Evolutionary conservation across 2,888 invertebrate genomes (phyloP).

Genomic region (Agrilus cyanescens): DNA sequence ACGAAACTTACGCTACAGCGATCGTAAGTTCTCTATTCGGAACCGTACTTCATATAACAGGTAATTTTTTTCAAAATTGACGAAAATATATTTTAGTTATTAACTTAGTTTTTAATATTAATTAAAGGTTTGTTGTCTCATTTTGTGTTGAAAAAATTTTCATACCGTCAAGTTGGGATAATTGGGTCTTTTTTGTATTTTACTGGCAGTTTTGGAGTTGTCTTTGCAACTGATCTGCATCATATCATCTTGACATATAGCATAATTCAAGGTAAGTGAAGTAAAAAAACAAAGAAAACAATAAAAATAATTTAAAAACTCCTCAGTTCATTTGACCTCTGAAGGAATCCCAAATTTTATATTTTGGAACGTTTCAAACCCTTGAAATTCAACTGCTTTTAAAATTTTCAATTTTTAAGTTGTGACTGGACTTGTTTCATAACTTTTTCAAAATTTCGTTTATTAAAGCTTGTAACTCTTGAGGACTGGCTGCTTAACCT

Average conservation of each 20-base stretch:
- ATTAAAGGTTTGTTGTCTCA: conserved; percentile 55
- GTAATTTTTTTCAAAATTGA: conserved; percentile 37
- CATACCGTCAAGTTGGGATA: conserved; percentile 54
- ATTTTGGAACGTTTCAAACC: too few species aligned
- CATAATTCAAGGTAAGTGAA: conserved; percentile 43
- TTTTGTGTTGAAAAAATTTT: conserved; percentile 51
- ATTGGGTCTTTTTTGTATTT: conserved; percentile 52
- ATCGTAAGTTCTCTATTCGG: conserved; percentile 59
- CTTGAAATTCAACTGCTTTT: too few species aligned
- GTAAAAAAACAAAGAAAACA: not conserved
- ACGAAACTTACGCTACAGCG: conserved; percentile 57
- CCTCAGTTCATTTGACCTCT: too few species aligned
- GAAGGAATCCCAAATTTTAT: too few species aligned
- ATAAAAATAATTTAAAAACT: not conserved
- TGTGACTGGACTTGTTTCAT: too few species aligned
- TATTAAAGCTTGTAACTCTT: too few species aligned
- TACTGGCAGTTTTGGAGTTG: conserved; percentile 47
- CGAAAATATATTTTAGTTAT: conserved; percentile 5
- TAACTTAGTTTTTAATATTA: conserved; percentile 4
- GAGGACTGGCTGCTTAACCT: too few species aligned
- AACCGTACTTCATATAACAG: conserved; percentile 49
- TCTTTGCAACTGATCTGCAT: conserved; percentile 49
- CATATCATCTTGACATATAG: conserved; percentile 55
- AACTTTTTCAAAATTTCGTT: too few species aligned
- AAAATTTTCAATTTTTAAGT: too few species aligned